Percentiles rank a stretch among this genome's conserved stretches.
Conservation (phyloP, 2,888 invertebrate genomes). For the Troides oblongomaculatus region DNA sequence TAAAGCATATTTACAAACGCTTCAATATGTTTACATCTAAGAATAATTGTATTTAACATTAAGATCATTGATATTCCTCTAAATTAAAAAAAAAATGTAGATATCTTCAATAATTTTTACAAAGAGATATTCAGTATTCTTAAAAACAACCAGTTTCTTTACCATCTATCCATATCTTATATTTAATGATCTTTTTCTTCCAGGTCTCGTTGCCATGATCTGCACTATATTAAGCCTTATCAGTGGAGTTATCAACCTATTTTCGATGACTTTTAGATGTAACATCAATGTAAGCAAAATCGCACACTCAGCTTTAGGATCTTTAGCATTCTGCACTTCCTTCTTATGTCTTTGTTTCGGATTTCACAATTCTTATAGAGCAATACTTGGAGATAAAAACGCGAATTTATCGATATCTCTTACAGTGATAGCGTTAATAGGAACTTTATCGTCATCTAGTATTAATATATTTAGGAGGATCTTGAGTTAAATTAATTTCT, state of each 20-base stretch:
- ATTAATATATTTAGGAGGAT: slow-evolving; percentile 22
- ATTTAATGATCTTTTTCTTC: slow-evolving; percentile 35
- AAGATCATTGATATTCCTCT: no score
- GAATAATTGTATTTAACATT: no score
- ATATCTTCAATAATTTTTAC: no score
- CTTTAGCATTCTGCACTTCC: slow-evolving; percentile 46
- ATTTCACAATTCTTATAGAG: slow-evolving; percentile 40
- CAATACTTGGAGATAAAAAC: slow-evolving; percentile 32
- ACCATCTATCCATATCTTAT: neutral
- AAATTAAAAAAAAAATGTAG: no score
- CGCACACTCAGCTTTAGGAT: slow-evolving; percentile 44
- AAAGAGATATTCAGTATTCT: no score
- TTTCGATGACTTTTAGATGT: slow-evolving; percentile 32
- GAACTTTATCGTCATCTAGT: slow-evolving; percentile 40
- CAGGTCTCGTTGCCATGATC: slow-evolving; percentile 56
- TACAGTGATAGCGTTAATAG: slow-evolving; percentile 46
- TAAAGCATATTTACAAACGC: no score
- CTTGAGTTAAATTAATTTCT: neutral
- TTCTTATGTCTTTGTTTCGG: slow-evolving; percentile 47
- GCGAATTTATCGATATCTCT: slow-evolving; percentile 46
- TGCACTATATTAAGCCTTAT: slow-evolving; percentile 49
- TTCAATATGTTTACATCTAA: no score
- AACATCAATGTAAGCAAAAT: slow-evolving; percentile 36
- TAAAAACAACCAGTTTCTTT: no score
- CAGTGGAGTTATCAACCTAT: slow-evolving; percentile 49